Evolutionary conservation across 2,113 vertebrate species (phyloP), one percentile per base, ranked within the genome.

Genomic region (Myrmecophaga tridactyla): DNA sequence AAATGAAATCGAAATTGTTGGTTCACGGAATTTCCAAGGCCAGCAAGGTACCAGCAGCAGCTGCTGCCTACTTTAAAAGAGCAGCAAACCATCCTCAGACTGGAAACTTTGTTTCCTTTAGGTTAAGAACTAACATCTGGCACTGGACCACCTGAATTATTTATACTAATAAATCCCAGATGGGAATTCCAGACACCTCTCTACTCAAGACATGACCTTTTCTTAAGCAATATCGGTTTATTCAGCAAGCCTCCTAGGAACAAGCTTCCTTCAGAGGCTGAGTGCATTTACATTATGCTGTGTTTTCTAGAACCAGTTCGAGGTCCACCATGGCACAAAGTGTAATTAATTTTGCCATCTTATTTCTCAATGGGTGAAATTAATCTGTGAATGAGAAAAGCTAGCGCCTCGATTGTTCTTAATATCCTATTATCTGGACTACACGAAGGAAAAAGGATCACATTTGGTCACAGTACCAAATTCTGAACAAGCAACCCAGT

Each of bases 141-240:
- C 53, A 29, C 67, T 34, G 36, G 11, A 69, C 82, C 96, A 91
- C 78, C 89, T 92, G 94, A 90, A 83, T 41, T n/a, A 17, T 4
- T 48, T 34, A 73, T 31, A 76, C 80, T 92, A 96, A 94, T 96
- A 95, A 78, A 46, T 60, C 69, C 93, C 94, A 96, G 82, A 83
- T 84, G 94, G 81, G 91, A 90, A 94, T 94, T 94, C 92, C 82
- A 94, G 91, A 89, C 85, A 86, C 81, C 77, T 96, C 95, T 85
- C 46, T 34, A n/a, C 53, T 88, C 46, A 29, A 90, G 87, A 70
- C 88, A 69, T 34, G 70, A 67, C 36, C 34, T 92, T 67, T 93
- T 84, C 63, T 39, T 17, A 46, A 81, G 73, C 6, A 0, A 82
- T 67, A 67, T 84, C 89, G 81, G 87, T 89, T 73, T 90, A 88